phyloP scores from a whole-genome alignment of 2,113 vertebrate genomes.

The Mixornis gularis region DNA sequence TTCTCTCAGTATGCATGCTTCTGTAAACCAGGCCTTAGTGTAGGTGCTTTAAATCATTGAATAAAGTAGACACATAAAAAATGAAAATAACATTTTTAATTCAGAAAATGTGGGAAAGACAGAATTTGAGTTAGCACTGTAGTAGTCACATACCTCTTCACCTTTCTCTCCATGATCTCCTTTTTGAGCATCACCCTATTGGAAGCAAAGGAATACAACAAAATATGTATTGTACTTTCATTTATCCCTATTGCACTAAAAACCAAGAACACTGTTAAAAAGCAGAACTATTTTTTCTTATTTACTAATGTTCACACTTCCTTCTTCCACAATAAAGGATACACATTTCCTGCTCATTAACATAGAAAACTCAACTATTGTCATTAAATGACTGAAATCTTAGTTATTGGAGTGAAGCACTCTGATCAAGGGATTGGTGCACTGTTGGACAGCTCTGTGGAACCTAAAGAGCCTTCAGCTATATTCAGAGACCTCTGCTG shows the following conservation, averaged over 20 bases:
- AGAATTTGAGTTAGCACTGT: neutral
- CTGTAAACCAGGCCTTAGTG: neutral
- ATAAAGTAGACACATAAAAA: neutral
- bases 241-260: neutral
- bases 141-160: slow-evolving; percentile 66
- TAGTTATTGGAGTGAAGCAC: neutral
- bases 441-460: neutral
- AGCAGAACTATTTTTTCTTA: neutral
- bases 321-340: neutral
- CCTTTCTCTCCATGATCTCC: slow-evolving; percentile 78
- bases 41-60: neutral
- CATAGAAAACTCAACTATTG: neutral
- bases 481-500: neutral
- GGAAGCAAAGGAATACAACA: slow-evolving; percentile 31
- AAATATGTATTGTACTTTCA: neutral
- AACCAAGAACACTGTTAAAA: neutral
- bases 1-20: neutral
- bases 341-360: neutral
- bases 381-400: neutral
- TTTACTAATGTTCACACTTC: neutral
- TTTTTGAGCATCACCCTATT: slow-evolving; percentile 77
- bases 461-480: neutral
- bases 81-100: neutral
- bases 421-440: neutral
- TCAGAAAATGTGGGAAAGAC: neutral